A percentile compares a stretch with the other conserved stretches of the same genome.
phyloP scores from a whole-genome alignment of 2,888 invertebrate species.

The Lissonota sp. region DNA sequence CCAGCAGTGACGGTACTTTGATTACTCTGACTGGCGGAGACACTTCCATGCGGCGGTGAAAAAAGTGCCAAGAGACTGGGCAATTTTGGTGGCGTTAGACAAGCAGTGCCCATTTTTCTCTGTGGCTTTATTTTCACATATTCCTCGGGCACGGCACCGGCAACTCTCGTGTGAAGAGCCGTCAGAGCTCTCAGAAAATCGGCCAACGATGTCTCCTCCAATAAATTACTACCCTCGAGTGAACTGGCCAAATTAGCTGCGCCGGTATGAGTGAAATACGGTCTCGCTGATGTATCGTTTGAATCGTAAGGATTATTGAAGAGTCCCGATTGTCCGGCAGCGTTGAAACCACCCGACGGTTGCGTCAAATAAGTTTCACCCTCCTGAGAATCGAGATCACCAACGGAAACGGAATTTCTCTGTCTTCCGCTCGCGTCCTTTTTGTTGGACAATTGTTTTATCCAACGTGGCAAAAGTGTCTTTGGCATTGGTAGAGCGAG shows the following conservation, averaged over 20 bases:
- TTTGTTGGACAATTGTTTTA: constrained; percentile 73
- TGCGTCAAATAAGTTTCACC: constrained; percentile 69
- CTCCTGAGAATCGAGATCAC: constrained; percentile 68
- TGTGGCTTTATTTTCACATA: constrained; percentile 77
- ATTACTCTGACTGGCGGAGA: constrained; percentile 71
- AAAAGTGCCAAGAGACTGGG: constrained; percentile 85
- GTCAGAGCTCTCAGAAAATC: constrained; percentile 92
- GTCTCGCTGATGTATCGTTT: constrained; percentile 75
- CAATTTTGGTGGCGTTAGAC: constrained; percentile 84
- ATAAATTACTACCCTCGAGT: constrained; percentile 86
- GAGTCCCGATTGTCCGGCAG: constrained; percentile 45
- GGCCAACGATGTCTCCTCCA: constrained; percentile 93
- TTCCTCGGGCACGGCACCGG: constrained; percentile 81
- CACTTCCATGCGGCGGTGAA: constrained; percentile 75
- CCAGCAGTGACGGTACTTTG: constrained; percentile 75
- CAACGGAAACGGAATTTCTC: constrained; percentile 69
- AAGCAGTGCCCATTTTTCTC: constrained; percentile 86
- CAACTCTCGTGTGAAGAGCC: constrained; percentile 86
- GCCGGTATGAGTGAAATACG: constrained; percentile 78
- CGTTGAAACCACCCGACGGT: constrained; percentile 49
- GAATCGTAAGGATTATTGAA: constrained; percentile 38
- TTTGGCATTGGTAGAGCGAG: constrained; percentile 75
- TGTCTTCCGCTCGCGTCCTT: constrained; percentile 46
- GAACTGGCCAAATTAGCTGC: constrained; percentile 66
- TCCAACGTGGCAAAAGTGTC: constrained; percentile 75